Conservation (phyloP, 1,140 invertebrate species). For the Chironomus tepperi region DNA sequence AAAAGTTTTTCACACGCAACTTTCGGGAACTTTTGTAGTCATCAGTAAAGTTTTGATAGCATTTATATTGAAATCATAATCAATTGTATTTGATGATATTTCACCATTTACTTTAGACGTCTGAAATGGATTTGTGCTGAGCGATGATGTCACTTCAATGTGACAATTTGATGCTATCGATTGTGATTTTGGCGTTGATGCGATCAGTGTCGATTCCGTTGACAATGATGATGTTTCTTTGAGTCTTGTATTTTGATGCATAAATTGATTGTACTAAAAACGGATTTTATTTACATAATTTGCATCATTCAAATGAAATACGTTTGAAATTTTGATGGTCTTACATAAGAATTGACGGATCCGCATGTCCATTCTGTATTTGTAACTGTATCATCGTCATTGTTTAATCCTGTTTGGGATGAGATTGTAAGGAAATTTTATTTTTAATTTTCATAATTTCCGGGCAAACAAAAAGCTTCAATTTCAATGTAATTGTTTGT, state of each 20-base stretch:
- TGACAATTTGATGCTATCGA: neutral
- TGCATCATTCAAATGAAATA: slow-evolving; percentile 5
- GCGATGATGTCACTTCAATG: neutral
- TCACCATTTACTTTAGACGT: neutral
- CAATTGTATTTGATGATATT: slow-evolving; percentile 5
- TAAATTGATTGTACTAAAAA: slow-evolving; percentile 22
- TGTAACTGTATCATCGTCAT: neutral
- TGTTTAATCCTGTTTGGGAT: neutral
- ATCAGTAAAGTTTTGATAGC: slow-evolving; percentile 55
- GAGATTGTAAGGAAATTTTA: no score
- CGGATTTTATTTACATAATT: neutral
- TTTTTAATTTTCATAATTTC: neutral
- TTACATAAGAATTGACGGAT: slow-evolving; percentile 19
- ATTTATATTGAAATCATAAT: slow-evolving; percentile 42
- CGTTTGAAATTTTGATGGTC: slow-evolving; percentile 5
- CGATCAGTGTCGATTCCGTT: neutral
- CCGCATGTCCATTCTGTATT: slow-evolving; percentile 2
- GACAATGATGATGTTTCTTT: slow-evolving; percentile 11
- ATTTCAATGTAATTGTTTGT: slow-evolving; percentile 18
- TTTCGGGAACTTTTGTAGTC: slow-evolving; percentile 54
- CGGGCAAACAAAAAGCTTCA: no score
- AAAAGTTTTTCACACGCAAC: slow-evolving; percentile 46
- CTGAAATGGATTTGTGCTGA: slow-evolving; percentile 17
- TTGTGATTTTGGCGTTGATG: slow-evolving; percentile 16
- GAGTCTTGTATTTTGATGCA: neutral